A percentile compares a stretch with the other conserved stretches of the same genome.
These are phyloP conservation scores for Drosophila burlai DNA, from an alignment of 1,140 invertebrate genomes.

Conservation along the genomic window DNA sequence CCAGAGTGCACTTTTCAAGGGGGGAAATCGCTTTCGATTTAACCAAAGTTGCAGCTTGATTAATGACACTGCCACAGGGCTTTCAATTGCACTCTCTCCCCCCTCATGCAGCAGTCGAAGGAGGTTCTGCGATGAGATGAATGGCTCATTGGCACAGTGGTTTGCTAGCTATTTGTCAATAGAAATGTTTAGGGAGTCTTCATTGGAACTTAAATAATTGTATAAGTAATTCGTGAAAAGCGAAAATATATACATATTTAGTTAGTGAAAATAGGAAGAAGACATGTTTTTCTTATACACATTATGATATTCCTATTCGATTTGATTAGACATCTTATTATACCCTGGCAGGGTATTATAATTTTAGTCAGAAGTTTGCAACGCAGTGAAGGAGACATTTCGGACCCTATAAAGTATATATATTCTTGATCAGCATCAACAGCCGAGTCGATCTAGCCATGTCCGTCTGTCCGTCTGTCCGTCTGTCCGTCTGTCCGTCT, in stretches of 20 bases:
- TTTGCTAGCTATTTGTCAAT: slow-evolving; percentile 9
- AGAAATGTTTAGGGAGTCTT: not conserved
- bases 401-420: too few relatives aligned
- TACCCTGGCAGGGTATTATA: too few relatives aligned
- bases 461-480: too few relatives aligned
- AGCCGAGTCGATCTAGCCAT: too few relatives aligned
- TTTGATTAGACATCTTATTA: not conserved
- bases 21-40: slow-evolving; percentile 37
- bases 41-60: slow-evolving; percentile 61
- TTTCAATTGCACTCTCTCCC: slow-evolving; percentile 51
- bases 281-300: too few relatives aligned
- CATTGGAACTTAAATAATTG: not conserved
- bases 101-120: not conserved
- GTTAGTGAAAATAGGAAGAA: not conserved
- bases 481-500: too few relatives aligned
- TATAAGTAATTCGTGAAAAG: not conserved
- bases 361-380: too few relatives aligned
- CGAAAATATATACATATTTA: not conserved
- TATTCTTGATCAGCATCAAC: too few relatives aligned
- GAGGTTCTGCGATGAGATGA: slow-evolving; percentile 48
- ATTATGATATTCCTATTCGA: not conserved
- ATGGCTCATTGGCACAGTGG: slow-evolving; percentile 36
- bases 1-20: slow-evolving; percentile 21
- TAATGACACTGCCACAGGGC: slow-evolving; percentile 53
- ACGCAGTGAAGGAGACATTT: too few relatives aligned